Base-by-base conservation (phyloP, 2,797 vertebrate genomes). In the Corythornis leucogaster region DNA sequence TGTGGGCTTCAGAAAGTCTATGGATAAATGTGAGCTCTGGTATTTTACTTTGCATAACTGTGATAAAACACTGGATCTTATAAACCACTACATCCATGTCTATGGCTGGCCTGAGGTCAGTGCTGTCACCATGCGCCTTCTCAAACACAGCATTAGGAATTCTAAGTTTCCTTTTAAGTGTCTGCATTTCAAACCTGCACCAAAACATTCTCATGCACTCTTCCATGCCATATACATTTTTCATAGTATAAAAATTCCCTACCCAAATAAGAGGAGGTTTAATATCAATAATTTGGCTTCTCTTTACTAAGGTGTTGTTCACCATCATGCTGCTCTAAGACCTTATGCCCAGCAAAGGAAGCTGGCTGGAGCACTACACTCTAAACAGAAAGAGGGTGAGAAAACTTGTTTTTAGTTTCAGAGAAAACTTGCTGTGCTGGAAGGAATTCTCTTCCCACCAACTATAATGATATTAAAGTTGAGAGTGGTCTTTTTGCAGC, bases 281-380 rank as follows among this genome's bases (percentile, higher is more conserved):
- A 63, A 80, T 73, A 83, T 33, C 42, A 40, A 9, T 66, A 79
- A 59, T 8, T 50, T 71, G 25, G 4, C 12, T 76, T 93, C 85
- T 90, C 54, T 89, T 94, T 77, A 90, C 90, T 43, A 81, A 90
- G 78, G 82, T 31, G 40, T 73, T 31, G 38, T 73, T 93, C 88
- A 54, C 77, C 2, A 1, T 92, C 90, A 76, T 48, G 62, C 83
- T 93, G 59, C 81, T 91, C 2, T 74, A 53, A 51, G 31, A 80
- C 15, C 12, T 57, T 31, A 26, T 8, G 25, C 31, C 43, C 84
- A 82, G 53, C 61, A 79, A 88, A 69, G 69, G 76, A 61, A 96
- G n/a, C 21, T 82, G 87, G 14, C 19, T 70, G 50, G 25, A 83
- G 50, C 83, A 40, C 61, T 66, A 61, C 31, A 87, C 68, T 83